phyloP scores from a whole-genome alignment of 2,888 invertebrate genomes.

The Heteromyza rotundicornis region DNA sequence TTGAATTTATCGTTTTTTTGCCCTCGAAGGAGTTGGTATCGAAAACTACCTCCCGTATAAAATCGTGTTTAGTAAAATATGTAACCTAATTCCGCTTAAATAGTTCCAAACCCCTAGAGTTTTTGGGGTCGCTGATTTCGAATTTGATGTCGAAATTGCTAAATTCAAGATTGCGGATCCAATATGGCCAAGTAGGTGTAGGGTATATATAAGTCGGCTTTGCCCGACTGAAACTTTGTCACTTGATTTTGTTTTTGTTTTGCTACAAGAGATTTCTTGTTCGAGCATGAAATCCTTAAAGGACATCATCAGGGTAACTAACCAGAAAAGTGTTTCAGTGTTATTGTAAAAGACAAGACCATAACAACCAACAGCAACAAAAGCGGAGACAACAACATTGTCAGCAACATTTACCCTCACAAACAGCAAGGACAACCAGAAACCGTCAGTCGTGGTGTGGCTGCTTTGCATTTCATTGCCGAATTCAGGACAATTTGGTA shows the following conservation, averaged over 20 bases:
- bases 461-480: background rate
- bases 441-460: background rate
- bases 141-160: too few species aligned
- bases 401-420: background rate
- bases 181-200: too few species aligned
- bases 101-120: too few species aligned
- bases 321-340: slow-evolving; percentile 24
- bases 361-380: background rate
- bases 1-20: too few species aligned
- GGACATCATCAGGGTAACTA: slow-evolving; percentile 21
- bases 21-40: too few species aligned
- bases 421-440: background rate
- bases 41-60: too few species aligned
- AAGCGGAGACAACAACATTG: background rate
- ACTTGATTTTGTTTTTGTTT: background rate
- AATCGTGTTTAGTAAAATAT: too few species aligned
- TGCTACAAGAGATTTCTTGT: slow-evolving; percentile 2
- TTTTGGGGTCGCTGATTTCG: too few species aligned
- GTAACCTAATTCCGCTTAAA: too few species aligned
- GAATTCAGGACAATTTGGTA: background rate
- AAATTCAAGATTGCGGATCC: too few species aligned
- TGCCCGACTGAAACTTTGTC: too few species aligned
- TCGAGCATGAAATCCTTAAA: slow-evolving; percentile 17
- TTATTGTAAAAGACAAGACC: background rate
- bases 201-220: too few species aligned